Conservation (phyloP, 2,113 vertebrate species). For the Gopherus flavomarginatus region DNA sequence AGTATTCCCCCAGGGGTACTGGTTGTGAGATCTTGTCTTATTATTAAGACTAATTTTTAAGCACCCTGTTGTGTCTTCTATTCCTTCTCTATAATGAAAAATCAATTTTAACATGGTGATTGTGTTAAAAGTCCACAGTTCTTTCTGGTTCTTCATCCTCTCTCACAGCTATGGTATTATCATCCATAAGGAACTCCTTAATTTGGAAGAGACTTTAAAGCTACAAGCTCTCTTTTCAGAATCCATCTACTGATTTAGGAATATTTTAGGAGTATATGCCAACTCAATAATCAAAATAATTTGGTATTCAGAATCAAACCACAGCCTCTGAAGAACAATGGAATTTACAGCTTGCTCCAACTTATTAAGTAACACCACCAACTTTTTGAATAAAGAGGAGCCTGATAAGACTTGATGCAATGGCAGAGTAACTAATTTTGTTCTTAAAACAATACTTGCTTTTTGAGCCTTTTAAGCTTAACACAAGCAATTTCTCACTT, state of each 20-base stretch:
- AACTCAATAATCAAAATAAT: constrained; percentile 78
- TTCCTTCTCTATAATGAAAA: constrained; percentile 5
- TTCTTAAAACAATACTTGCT: constrained; percentile 61
- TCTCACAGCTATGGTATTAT: constrained; percentile 46
- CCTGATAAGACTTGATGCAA: constrained; percentile 66
- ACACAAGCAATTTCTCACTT: constrained; percentile 25
- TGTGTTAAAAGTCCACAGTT: constrained; percentile 28
- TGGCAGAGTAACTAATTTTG: constrained; percentile 66
- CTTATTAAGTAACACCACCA: constrained; percentile 72
- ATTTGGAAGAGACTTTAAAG: constrained; percentile 70
- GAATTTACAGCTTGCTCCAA: constrained; percentile 72
- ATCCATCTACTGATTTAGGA: constrained; percentile 72
- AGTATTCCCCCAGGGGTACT: no score
- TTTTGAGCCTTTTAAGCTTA: constrained; percentile 40
- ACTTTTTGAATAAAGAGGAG: constrained; percentile 66
- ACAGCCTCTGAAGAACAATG: constrained; percentile 72
- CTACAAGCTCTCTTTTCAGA: constrained; percentile 63
- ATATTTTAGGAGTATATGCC: constrained; percentile 74
- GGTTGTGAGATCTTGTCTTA: constrained; percentile 8
- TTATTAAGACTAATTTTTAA: constrained; percentile 30
- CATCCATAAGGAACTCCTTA: constrained; percentile 75
- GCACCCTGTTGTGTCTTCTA: neutral
- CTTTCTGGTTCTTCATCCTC: constrained; percentile 27
- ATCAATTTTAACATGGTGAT: neutral
- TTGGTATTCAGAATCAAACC: constrained; percentile 75